Conservation (phyloP, 1,140 invertebrate species). For the Drosophila varians region DNA sequence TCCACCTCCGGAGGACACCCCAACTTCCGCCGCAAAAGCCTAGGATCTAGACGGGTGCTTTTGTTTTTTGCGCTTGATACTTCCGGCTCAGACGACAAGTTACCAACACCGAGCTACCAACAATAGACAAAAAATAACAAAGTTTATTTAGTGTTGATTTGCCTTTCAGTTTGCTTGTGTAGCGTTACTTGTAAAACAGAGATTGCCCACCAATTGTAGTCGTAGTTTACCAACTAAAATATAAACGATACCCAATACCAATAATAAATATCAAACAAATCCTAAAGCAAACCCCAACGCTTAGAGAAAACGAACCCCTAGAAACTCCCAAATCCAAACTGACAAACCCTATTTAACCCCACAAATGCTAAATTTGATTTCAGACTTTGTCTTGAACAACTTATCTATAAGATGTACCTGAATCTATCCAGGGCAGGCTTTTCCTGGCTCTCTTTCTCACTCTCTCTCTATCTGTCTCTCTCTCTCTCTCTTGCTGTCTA, state of each 20-base stretch:
- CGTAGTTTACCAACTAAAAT: constrained; percentile 41
- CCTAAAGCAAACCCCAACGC: not conserved
- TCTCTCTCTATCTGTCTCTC: constrained; percentile 17
- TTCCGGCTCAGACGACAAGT: constrained; percentile 19
- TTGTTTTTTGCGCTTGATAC: not conserved
- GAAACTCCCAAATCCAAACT: constrained; percentile 2
- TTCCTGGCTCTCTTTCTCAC: constrained; percentile 5
- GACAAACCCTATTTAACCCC: not conserved
- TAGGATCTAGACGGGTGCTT: not conserved
- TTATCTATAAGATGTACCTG: constrained; percentile 34
- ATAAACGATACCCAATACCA: constrained; percentile 6
- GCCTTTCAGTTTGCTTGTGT: constrained; percentile 56
- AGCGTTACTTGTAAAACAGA: constrained; percentile 59
- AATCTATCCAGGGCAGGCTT: constrained; percentile 6
- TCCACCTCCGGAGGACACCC: constrained; percentile 5
- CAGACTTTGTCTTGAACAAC: constrained; percentile 17
- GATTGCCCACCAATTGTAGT: constrained; percentile 54
- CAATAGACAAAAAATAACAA: constrained; percentile 13
- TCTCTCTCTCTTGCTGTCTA: constrained; percentile 4
- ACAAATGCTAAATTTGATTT: constrained; percentile 18
- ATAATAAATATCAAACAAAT: constrained; percentile 16
- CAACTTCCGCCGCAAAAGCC: not conserved
- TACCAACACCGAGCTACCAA: constrained; percentile 16
- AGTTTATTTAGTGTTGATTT: constrained; percentile 48
- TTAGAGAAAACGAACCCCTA: constrained; percentile 9